Evolutionary conservation across 2,888 invertebrate species (phyloP), one percentile per base, ranked within the genome.

Genomic region (Stramonita haemastoma): DNA sequence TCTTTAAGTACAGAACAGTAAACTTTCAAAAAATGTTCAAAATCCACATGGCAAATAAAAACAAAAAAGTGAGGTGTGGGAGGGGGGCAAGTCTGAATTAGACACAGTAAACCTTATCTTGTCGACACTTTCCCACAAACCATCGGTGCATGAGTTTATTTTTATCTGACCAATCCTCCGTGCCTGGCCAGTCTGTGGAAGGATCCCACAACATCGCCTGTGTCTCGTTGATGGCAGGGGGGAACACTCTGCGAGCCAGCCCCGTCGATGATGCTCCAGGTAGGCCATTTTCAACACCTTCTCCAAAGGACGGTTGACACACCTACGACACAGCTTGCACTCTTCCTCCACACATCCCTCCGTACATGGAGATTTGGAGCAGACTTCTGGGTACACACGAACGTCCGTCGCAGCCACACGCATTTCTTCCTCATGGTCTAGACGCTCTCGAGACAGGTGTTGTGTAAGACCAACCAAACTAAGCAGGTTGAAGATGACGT

Each of bases 101-200:
- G n/a, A 34, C 17, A 90, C 99, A 99, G 98, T 98, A 99, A 60
- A 97, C 97, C 6, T 96, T 92, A 94, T 99, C 98, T 91, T 97
- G 96, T 92, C 97, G 96, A 95, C 99, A 99, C 96, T 99, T 99
- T 87, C 98, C 98, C 96, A 97, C 97, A 96, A 98, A 98, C 99
- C 99, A 99, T 91, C 97, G 96, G 87, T 97, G 97, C 95, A 98
- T 97, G 91, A 98, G 96, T 95, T 97, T 97, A 96, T 99, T 98
- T 91, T 96, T 97, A 83, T 97, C 95, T 11, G 97, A 97, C 90
- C 98, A 96, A 57, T 97, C 93, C 29, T 90, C 90, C 6, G 88
- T 87, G 60, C 93, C 91, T 19, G 89, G 90, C 94, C 94, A 95
- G 6, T 87, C 85, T 13, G 90, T 29, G 11, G 94, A 93, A 73